phyloP scores from a whole-genome alignment of 2,888 invertebrate genomes.

The Melanophora roralis region DNA sequence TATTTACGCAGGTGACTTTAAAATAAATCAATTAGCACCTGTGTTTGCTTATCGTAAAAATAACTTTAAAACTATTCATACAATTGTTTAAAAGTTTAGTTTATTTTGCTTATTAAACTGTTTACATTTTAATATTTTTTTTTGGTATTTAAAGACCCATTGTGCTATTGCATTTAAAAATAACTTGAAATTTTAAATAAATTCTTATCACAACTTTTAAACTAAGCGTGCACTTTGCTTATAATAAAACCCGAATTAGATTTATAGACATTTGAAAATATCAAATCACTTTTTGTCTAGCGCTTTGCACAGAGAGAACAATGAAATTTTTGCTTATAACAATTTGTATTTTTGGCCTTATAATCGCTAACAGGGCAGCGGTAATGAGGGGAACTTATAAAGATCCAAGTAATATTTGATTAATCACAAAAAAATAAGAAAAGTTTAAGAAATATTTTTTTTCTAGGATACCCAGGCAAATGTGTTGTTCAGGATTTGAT shows the following conservation, averaged over 20 bases:
- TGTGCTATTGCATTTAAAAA: background rate
- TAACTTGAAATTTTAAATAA: background rate
- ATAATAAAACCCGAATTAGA: background rate
- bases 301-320: background rate
- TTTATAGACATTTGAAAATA: background rate
- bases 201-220: slow-evolving; percentile 5
- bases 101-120: too few relatives aligned
- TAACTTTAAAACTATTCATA: too few relatives aligned
- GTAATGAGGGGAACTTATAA: slow-evolving; percentile 3
- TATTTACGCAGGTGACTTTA: slow-evolving; percentile 34
- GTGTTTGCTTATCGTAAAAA: background rate
- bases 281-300: background rate
- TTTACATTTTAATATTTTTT: background rate
- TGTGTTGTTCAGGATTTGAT: background rate
- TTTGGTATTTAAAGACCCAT: background rate
- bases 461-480: slow-evolving; percentile 13
- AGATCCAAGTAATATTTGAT: slow-evolving; percentile 22
- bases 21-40: background rate
- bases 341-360: background rate
- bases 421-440: background rate
- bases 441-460: background rate
- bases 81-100: too few relatives aligned
- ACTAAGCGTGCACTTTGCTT: background rate
- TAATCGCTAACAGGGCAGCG: background rate
- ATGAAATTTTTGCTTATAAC: slow-evolving; percentile 23